phyloP scores from a whole-genome alignment of 2,797 vertebrate genomes.

The Ctenochaetus hawaiiensis region DNA sequence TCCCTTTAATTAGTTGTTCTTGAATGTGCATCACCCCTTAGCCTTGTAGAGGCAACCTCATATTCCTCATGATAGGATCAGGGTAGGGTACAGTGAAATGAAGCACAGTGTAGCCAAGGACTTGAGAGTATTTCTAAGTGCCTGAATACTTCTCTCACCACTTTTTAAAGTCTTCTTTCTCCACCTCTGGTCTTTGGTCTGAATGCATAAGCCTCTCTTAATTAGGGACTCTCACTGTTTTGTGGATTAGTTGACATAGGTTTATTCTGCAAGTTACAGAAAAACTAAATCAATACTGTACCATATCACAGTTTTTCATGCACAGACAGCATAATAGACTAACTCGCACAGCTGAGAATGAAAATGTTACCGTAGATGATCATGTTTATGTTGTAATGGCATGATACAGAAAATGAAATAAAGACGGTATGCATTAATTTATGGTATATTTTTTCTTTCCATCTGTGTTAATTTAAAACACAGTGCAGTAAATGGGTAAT shows the following conservation, averaged over 20 bases:
- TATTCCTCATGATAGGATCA: conserved; percentile 58
- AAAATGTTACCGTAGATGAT: conserved; percentile 67
- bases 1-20: conserved; percentile 85
- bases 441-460: conserved; percentile 29
- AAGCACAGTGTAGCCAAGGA: conserved; percentile 88
- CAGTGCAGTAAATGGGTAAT: not conserved
- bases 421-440: conserved; percentile 70
- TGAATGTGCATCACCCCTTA: conserved; percentile 76
- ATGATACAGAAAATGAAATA: conserved; percentile 82
- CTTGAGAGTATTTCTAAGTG: conserved; percentile 86
- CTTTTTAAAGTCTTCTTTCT: conserved; percentile 45
- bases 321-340: conserved; percentile 39
- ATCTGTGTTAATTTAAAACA: not conserved
- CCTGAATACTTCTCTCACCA: conserved; percentile 82
- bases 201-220: conserved; percentile 29
- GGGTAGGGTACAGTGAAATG: conserved; percentile 63
- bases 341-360: conserved; percentile 38
- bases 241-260: conserved; percentile 25
- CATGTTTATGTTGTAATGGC: conserved; percentile 78
- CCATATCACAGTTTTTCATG: conserved; percentile 57
- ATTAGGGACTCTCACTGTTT: conserved; percentile 41
- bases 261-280: conserved; percentile 54
- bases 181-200: conserved; percentile 35
- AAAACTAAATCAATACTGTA: conserved; percentile 47
- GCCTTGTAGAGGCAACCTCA: conserved; percentile 71